Evolutionary conservation across 2,888 invertebrate species (phyloP), one percentile per base, ranked within the genome.

Genomic region (Ceriagrion tenellum): DNA sequence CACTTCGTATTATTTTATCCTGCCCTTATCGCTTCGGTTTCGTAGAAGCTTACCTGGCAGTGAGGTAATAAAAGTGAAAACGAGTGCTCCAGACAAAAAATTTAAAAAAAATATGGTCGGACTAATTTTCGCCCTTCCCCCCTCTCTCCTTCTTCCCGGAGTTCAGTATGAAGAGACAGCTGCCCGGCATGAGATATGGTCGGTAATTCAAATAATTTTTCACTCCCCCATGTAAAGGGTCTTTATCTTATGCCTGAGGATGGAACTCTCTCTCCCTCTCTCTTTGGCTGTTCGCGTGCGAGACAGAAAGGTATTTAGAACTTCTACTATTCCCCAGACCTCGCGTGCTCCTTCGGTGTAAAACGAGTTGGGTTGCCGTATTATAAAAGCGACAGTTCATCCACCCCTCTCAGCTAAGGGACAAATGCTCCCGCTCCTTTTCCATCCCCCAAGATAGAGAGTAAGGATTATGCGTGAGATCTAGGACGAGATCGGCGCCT

Each of bases 31-130:
- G 35, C 81, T 30, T 81, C 35, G 35, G 13, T 13, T 16, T 30
- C 35, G 81, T 16, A 26, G 13, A 35, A 35, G 0, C 0, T 35
- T 35, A 81, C 81, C 81, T 30, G 81, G 30, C 4, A 35, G 30
- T 35, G 35, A 81, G 81, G 81, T 35, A 81, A 81, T 81, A 81
- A 81, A 81, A 81, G 81, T 30, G 81, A 81, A 81, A 35, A 81
- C 35, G 30, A 81, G 81, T 30, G 30, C 81, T 81, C 81, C 16
- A 35, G 13, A 16, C 1, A 81, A 81, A 26, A n/a, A 4, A 81
- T 35, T 4, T 35, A 81, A 69, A 69, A 26, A 81, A 35, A 12
- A 81, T 13, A 81, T 35, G 81, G 81, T 30, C 30, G 18, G 81
- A 26, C 81, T 81, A 81, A 81, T 81, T 81, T 81, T 81, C 81